Conservation (phyloP, 92 coral and sea anemone species). For the Zoanthus gigantus region DNA sequence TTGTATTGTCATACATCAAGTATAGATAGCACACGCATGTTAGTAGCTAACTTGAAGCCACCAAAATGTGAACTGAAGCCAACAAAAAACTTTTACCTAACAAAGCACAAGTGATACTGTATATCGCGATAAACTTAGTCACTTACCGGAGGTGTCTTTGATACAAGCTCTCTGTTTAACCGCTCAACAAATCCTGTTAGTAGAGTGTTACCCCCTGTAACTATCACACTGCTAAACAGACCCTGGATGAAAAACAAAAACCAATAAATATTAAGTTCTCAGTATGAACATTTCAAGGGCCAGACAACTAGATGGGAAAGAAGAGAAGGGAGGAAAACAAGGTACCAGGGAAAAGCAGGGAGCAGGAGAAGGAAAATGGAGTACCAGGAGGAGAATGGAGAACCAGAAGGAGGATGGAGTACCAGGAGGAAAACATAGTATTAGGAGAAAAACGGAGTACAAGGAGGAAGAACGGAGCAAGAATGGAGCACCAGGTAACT, state of each 20-base stretch:
- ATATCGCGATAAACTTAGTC: not conserved
- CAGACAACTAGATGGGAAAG: not conserved
- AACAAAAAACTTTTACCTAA: too few species aligned
- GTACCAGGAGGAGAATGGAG: too few species aligned
- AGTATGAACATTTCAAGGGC: too few species aligned
- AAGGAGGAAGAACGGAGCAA: not conserved
- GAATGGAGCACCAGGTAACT: not conserved
- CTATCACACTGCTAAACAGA: constrained; percentile 91
- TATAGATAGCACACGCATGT: too few species aligned
- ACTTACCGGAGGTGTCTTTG: constrained; percentile 97
- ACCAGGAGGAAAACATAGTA: not conserved
- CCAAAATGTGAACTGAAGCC: too few species aligned
- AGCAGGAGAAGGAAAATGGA: not conserved
- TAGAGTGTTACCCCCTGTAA: constrained; percentile 96
- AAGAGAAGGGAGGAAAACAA: not conserved
- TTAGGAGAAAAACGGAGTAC: not conserved
- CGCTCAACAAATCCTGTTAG: constrained; percentile 95
- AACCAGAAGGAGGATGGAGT: not conserved
- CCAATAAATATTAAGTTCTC: not conserved
- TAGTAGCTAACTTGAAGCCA: too few species aligned
- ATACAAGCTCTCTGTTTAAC: constrained; percentile 91
- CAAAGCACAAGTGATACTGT: too few species aligned
- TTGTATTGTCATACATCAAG: too few species aligned
- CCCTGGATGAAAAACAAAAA: constrained; percentile 67
- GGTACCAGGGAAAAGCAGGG: not conserved